Percentiles rank a stretch among this genome's conserved stretches.
These are phyloP conservation scores for Florisuga fusca DNA, from an alignment of 2,797 vertebrate species.

Conservation along the genomic window DNA sequence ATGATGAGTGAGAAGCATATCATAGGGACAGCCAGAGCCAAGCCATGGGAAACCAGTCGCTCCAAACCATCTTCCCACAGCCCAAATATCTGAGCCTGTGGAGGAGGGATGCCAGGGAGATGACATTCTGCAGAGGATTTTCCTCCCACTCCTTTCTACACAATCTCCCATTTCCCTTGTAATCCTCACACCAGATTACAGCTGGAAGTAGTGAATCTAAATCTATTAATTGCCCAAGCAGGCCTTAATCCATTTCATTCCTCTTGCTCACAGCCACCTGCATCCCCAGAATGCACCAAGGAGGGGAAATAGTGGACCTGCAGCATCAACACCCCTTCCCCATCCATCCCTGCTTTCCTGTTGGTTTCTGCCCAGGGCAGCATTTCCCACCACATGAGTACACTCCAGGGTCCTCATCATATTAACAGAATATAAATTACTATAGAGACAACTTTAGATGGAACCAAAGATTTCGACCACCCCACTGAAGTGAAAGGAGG, in stretches of 20 bases:
- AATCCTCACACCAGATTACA: not conserved
- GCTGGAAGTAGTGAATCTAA: not conserved
- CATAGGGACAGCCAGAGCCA: accelerated
- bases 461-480: not conserved
- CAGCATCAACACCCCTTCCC: not conserved
- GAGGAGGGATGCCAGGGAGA: not conserved
- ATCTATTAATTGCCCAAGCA: not conserved
- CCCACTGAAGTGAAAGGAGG: not conserved
- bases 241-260: not conserved
- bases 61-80: not conserved
- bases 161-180: not conserved
- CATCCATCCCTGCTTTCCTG: not conserved
- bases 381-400: not conserved
- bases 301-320: not conserved
- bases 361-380: not conserved
- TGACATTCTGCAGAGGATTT: not conserved
- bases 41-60: not conserved
- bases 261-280: not conserved
- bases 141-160: not conserved
- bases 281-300: accelerated
- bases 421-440: not conserved
- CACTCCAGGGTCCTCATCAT: not conserved
- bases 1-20: not conserved
- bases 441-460: not conserved
- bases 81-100: accelerated